phyloP scores from a whole-genome alignment of 2,797 vertebrate species.

The Columba guinea region DNA sequence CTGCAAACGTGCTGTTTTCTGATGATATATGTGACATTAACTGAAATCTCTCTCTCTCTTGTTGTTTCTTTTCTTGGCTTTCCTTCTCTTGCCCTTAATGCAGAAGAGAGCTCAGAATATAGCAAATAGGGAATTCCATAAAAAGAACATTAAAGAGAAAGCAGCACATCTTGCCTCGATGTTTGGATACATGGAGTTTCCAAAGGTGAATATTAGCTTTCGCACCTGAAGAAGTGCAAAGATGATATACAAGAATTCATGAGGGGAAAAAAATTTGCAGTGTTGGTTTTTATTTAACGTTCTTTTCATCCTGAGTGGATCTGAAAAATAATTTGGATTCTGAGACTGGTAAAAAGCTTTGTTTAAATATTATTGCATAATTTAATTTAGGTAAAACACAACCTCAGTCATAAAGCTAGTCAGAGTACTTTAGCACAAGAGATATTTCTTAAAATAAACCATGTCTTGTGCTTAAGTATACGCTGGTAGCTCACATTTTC shows the following conservation, averaged over 20 bases:
- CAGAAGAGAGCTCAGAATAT: constrained; percentile 93
- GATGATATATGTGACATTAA: neutral
- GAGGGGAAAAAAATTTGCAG: neutral
- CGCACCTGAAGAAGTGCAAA: constrained; percentile 13
- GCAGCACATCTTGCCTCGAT: constrained; percentile 89
- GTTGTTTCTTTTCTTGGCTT: constrained; percentile 40
- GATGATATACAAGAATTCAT: neutral
- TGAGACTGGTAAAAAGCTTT: neutral
- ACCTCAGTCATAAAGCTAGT: neutral
- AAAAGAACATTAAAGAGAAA: constrained; percentile 98
- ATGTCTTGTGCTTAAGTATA: neutral
- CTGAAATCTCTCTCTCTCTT: neutral
- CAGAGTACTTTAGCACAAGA: neutral
- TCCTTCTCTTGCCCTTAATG: constrained; percentile 45
- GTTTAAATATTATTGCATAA: neutral
- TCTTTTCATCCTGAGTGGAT: neutral
- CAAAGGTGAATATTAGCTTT: constrained; percentile 85
- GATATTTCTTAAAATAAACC: neutral
- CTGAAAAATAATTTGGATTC: neutral
- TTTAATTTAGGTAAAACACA: neutral
- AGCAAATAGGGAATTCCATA: constrained; percentile 94
- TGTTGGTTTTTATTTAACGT: neutral
- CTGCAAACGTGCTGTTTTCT: neutral
- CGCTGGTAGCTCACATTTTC: neutral
- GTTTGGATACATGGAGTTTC: constrained; percentile 82